Evolutionary conservation across 2,113 vertebrate genomes (phyloP), one percentile per base, ranked within the genome.

Genomic region (Clinocottus analis): DNA sequence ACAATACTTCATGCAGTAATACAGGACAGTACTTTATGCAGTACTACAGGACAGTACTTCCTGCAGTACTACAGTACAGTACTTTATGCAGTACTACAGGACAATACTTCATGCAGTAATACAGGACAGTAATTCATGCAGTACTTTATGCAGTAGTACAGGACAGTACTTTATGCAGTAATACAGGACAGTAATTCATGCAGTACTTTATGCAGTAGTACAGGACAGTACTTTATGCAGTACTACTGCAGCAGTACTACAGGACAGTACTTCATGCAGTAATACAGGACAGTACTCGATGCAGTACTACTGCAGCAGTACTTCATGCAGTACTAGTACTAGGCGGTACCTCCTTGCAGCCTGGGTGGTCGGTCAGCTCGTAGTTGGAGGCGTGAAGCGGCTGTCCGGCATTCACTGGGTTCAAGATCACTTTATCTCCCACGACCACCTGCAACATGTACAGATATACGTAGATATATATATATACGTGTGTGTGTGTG

Each of bases 391-490:
- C 91, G 47, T 93, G 91, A 3, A 93, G 89, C 0, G 91, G 91
- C 71, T 93, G 91, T 8, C 91, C 89, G 0, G 91, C 91, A 13
- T 93, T 93, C 49, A 93, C 91, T 0, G 91, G 91, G 73, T 93
- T 93, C 77, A 93, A 59, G 59, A 93, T 93, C 21, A 93, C 91
- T 81, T 93, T 93, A 8, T 93, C 91, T 75, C 91, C 91, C 1
- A 93, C 91, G 12, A 93, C 90, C 61, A 93, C 91, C 91, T 93
- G 82, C 25, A 72, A 55, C 21, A 25, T 13, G 11, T 3, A 41
- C 12, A 41, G 0, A 13, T 3, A 41, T 41, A 41, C 3, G 13
- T 12, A 41, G 3, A 12, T 41, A 13, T 13, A 41, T 41, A 13
- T 41, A 41, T 12, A 41, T 2, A n/a, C n/a, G n/a, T 17, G 53